These are phyloP conservation scores for Hyles lineata DNA, from an alignment of 2,888 invertebrate genomes.

Conservation along the genomic window DNA sequence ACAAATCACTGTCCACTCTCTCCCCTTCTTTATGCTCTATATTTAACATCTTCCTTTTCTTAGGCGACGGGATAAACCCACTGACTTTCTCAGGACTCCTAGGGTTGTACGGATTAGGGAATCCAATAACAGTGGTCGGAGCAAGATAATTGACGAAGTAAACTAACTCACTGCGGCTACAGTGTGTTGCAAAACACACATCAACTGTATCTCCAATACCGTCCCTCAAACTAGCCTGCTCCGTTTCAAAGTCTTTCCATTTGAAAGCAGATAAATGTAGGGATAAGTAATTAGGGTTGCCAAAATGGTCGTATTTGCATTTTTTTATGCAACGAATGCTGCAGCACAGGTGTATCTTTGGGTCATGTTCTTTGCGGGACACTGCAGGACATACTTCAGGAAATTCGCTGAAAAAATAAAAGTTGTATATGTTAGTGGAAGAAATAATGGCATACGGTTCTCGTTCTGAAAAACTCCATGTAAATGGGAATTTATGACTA, in stretches of 20 bases:
- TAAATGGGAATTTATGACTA: no score
- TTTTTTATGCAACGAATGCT: slow-evolving; percentile 27
- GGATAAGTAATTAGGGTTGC: slow-evolving; percentile 62
- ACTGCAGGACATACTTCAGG: slow-evolving; percentile 56
- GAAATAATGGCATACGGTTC: background rate
- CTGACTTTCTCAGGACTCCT: background rate
- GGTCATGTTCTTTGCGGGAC: slow-evolving; percentile 50
- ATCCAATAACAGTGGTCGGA: slow-evolving; percentile 77
- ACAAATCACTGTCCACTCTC: background rate
- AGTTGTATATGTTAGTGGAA: background rate
- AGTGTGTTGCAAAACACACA: slow-evolving; percentile 91
- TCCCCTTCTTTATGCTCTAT: background rate
- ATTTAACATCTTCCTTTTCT: background rate
- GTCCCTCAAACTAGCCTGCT: slow-evolving; percentile 42
- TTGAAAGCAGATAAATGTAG: slow-evolving; percentile 87
- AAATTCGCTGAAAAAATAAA: slow-evolving; percentile 61
- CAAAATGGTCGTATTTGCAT: background rate
- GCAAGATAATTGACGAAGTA: slow-evolving; percentile 88
- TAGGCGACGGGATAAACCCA: background rate
- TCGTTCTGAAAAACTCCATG: no score
- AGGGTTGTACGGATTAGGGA: slow-evolving; percentile 37
- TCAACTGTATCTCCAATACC: slow-evolving; percentile 56
- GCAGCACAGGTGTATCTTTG: slow-evolving; percentile 76
- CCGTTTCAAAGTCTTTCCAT: slow-evolving; percentile 79
- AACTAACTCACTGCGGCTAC: slow-evolving; percentile 88